These are phyloP conservation scores for Forbesichthys agassizii DNA, from an alignment of 2,113 vertebrate genomes.

Conservation along the genomic window DNA sequence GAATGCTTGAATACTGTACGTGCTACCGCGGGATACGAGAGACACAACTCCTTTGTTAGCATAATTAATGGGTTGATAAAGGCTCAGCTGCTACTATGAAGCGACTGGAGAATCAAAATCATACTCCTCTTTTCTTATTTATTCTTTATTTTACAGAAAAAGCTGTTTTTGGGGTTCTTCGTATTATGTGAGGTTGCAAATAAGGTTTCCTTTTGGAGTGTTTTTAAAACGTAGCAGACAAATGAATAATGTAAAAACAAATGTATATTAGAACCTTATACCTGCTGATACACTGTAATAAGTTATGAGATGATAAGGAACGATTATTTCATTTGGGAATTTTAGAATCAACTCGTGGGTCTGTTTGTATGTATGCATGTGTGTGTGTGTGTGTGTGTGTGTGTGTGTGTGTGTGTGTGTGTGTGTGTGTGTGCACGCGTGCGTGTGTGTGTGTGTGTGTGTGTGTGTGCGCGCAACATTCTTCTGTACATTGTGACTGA, in stretches of 20 bases:
- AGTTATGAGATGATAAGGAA: slow-evolving; percentile 47
- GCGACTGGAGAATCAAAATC: slow-evolving; percentile 59
- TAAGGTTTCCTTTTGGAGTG: slow-evolving; percentile 62
- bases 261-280: slow-evolving; percentile 54
- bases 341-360: slow-evolving; percentile 27
- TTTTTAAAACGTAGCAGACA: slow-evolving; percentile 52
- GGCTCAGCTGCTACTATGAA: slow-evolving; percentile 69
- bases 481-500: slow-evolving; percentile 67
- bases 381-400: slow-evolving; percentile 16
- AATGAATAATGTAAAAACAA: slow-evolving; percentile 72
- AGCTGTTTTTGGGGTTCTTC: slow-evolving; percentile 65
- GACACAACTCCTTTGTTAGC: slow-evolving; percentile 64
- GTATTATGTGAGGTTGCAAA: slow-evolving; percentile 74
- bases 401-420: neutral
- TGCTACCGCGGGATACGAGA: slow-evolving; percentile 61
- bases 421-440: slow-evolving; percentile 40
- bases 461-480: slow-evolving; percentile 55
- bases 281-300: slow-evolving; percentile 59
- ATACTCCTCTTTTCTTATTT: neutral
- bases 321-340: slow-evolving; percentile 57
- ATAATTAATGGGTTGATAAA: slow-evolving; percentile 68
- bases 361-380: slow-evolving; percentile 11
- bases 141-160: slow-evolving; percentile 56
- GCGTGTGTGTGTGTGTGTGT: slow-evolving; percentile 48
- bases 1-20: slow-evolving; percentile 63